Conservation (phyloP, 1,140 invertebrate species). For the Drosophila repleta region DNA sequence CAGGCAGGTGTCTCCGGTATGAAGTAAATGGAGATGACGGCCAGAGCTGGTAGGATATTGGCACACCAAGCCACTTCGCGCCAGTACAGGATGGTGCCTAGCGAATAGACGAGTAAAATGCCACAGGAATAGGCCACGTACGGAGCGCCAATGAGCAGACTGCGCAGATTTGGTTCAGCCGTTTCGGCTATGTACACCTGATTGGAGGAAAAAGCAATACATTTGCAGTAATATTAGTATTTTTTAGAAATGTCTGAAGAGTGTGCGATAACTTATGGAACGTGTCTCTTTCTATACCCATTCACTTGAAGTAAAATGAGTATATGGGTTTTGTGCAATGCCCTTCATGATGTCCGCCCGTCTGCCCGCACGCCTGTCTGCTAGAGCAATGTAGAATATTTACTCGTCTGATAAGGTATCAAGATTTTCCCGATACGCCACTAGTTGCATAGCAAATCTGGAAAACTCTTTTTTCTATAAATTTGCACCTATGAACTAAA, state of each 20-base stretch:
- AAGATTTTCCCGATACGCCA: too few relatives aligned
- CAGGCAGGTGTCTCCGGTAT: slow-evolving; percentile 90
- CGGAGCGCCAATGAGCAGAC: slow-evolving; percentile 87
- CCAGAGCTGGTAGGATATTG: slow-evolving; percentile 86
- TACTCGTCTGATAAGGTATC: too few relatives aligned
- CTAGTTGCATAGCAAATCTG: too few relatives aligned
- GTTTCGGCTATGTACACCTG: slow-evolving; percentile 90
- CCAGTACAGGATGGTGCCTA: slow-evolving; percentile 88
- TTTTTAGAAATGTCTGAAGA: background rate
- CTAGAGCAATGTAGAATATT: too few relatives aligned
- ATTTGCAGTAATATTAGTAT: background rate
- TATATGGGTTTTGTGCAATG: too few relatives aligned
- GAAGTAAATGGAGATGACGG: slow-evolving; percentile 86
- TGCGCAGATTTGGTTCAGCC: slow-evolving; percentile 88
- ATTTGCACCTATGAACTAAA: too few relatives aligned
- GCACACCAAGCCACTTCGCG: slow-evolving; percentile 87
- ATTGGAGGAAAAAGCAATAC: too few relatives aligned
- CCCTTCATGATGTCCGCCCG: too few relatives aligned
- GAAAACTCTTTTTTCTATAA: too few relatives aligned
- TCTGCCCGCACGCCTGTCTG: too few relatives aligned
- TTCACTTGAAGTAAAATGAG: too few relatives aligned
- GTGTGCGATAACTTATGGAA: background rate
- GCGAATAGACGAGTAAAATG: slow-evolving; percentile 88
- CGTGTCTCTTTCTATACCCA: too few relatives aligned
- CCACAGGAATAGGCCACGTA: slow-evolving; percentile 89